Evolutionary conservation across 2,113 vertebrate genomes (phyloP).

Genomic region (Ellobius talpinus): DNA sequence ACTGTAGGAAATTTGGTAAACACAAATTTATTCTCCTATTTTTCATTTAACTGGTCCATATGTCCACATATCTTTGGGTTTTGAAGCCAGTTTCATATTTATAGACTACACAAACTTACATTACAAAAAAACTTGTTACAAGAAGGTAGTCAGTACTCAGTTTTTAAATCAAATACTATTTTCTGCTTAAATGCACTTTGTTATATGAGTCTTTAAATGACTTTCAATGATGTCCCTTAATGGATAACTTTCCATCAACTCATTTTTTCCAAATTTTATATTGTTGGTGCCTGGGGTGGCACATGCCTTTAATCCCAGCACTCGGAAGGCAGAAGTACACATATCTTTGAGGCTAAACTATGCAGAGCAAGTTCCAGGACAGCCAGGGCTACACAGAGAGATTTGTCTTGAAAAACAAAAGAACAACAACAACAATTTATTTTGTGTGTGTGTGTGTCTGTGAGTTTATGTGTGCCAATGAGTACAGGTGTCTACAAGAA

Average conservation of each 20-base stretch:
- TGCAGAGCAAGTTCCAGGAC: not conserved
- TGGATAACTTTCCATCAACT: not conserved
- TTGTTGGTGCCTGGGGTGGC: not conserved
- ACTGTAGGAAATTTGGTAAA: not conserved
- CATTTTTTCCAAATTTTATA: not conserved
- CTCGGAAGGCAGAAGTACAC: not conserved
- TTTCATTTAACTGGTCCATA: not conserved
- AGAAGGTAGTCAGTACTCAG: not conserved
- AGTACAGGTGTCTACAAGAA: not conserved
- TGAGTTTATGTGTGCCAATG: not conserved
- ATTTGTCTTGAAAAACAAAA: not conserved
- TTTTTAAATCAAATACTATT: not conserved
- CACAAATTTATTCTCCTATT: not conserved
- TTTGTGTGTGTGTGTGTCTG: not conserved
- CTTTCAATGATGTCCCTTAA: not conserved
- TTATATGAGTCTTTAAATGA: not conserved
- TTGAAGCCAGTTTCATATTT: not conserved
- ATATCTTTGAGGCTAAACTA: not conserved
- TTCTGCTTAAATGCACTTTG: not conserved
- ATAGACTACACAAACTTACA: not conserved
- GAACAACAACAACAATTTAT: not conserved
- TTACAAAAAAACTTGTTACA: not conserved
- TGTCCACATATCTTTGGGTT: not conserved
- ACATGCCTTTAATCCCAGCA: not conserved
- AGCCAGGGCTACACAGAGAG: too few relatives aligned